Evolutionary conservation across 2,113 vertebrate genomes (phyloP).

Genomic region (Aix galericulata): DNA sequence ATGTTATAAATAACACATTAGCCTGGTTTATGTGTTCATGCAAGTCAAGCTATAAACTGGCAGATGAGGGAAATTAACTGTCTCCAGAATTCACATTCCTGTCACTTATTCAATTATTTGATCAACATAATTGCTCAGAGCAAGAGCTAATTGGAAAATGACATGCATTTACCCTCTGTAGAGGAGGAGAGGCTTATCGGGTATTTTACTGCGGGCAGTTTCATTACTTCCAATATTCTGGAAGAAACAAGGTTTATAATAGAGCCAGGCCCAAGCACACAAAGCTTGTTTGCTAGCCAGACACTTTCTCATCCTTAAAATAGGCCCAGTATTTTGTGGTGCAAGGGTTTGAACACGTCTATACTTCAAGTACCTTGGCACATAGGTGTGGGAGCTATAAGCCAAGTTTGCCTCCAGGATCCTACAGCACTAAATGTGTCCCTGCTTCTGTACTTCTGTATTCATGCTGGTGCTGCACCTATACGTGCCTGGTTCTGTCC

Average conservation of each 20-base stretch:
- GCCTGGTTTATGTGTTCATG: slow-evolving; percentile 53
- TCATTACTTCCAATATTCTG: slow-evolving; percentile 32
- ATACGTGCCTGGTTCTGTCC: neutral
- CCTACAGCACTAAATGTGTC: neutral
- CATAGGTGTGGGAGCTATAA: accelerated
- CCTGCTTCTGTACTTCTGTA: neutral
- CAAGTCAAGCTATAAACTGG: slow-evolving; percentile 37
- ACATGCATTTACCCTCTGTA: slow-evolving; percentile 39
- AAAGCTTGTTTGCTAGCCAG: neutral
- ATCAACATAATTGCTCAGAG: slow-evolving; percentile 69
- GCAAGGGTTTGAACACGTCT: neutral
- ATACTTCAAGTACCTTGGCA: neutral
- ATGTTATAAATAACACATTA: slow-evolving; percentile 66
- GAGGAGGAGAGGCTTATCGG: slow-evolving; percentile 20
- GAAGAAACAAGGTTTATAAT: slow-evolving; percentile 8
- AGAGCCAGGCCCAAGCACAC: neutral
- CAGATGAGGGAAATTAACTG: slow-evolving; percentile 66
- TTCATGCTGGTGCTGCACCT: neutral
- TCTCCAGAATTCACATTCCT: slow-evolving; percentile 65
- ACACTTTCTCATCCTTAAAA: slow-evolving; percentile 4
- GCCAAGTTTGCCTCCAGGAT: neutral
- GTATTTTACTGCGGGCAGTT: slow-evolving; percentile 56
- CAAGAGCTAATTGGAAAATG: slow-evolving; percentile 69
- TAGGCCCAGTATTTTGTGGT: neutral
- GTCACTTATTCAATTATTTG: slow-evolving; percentile 73